Conservation (phyloP, 2,113 vertebrate species). For the Neotragus pygmaeus region DNA sequence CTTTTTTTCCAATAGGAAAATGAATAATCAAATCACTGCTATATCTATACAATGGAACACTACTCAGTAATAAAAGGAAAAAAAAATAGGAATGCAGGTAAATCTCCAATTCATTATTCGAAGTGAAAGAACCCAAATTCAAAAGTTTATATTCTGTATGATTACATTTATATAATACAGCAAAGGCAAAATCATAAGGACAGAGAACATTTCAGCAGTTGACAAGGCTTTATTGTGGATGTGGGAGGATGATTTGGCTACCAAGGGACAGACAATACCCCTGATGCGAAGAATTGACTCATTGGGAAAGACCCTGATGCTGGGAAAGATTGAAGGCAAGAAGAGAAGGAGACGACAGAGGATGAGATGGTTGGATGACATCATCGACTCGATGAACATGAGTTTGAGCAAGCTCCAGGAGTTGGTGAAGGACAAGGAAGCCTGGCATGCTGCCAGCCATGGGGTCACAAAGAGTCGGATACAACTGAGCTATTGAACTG, state of each 20-base stretch:
- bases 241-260: neutral
- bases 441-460: neutral
- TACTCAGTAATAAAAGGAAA: neutral
- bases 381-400: rapidly evolving
- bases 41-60: neutral
- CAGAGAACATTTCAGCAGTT: neutral
- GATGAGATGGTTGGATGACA: neutral
- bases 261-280: neutral
- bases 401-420: neutral
- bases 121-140: neutral
- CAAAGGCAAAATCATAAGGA: neutral
- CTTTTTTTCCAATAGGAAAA: neutral
- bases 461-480: neutral
- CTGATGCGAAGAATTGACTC: neutral
- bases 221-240: neutral
- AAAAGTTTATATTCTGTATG: neutral
- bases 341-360: neutral
- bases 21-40: neutral
- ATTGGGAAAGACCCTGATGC: neutral
- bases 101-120: neutral
- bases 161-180: neutral
- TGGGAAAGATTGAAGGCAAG: neutral
- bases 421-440: neutral
- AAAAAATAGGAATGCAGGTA: neutral
- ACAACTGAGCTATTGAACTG: neutral